Conservation (phyloP, 2,888 invertebrate species). For the Apodemia zela region DNA sequence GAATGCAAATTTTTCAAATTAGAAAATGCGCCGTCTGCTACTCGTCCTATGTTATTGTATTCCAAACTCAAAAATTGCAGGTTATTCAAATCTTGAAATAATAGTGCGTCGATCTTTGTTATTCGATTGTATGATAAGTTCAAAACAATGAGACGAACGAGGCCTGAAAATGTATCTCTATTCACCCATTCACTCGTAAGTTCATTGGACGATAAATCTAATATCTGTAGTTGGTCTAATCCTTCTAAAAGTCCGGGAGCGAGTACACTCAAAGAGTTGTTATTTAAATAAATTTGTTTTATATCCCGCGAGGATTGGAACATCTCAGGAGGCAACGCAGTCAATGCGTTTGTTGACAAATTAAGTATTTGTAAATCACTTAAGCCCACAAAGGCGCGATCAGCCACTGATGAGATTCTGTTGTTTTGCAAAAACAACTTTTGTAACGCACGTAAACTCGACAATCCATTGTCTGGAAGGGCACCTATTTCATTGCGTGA, state of each 20-base stretch:
- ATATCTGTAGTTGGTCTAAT: constrained; percentile 85
- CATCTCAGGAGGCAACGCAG: constrained; percentile 88
- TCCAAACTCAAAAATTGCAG: constrained; percentile 88
- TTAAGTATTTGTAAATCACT: constrained; percentile 85
- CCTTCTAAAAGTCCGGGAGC: constrained; percentile 88
- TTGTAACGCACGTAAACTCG: constrained; percentile 84
- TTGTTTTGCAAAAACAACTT: constrained; percentile 88
- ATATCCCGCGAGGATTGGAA: constrained; percentile 87
- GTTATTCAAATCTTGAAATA: constrained; percentile 87
- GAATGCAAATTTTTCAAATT: constrained; percentile 89
- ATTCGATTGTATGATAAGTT: constrained; percentile 88
- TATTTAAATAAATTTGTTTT: constrained; percentile 86
- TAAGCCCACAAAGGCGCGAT: constrained; percentile 87
- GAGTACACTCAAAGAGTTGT: constrained; percentile 87
- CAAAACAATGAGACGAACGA: constrained; percentile 86
- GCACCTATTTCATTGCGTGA: constrained; percentile 86
- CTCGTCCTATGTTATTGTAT: constrained; percentile 84
- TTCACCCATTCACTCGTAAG: constrained; percentile 89
- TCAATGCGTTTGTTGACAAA: constrained; percentile 88
- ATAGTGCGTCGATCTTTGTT: constrained; percentile 84
- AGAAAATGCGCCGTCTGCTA: constrained; percentile 87
- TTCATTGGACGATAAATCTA: constrained; percentile 87
- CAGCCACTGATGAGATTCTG: constrained; percentile 85
- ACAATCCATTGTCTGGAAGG: constrained; percentile 85
- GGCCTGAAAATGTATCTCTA: constrained; percentile 87